These are phyloP conservation scores for Odiellus spinosus DNA, from an alignment of 2,888 invertebrate species.

Conservation along the genomic window DNA sequence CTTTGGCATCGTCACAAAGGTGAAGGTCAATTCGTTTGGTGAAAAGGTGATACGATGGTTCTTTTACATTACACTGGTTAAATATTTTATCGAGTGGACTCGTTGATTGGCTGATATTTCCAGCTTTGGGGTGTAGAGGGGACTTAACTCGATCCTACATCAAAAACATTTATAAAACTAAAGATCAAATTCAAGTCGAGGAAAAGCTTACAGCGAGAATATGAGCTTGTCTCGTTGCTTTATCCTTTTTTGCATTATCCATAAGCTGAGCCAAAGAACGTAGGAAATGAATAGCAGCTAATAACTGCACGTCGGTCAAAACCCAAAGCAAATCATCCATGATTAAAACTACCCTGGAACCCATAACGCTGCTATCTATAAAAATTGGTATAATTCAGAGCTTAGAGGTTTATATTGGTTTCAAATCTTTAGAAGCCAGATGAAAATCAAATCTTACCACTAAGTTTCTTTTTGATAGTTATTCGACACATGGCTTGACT, in stretches of 20 bases:
- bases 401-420: no score
- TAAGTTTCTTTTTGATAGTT: constrained; percentile 80
- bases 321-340: constrained; percentile 96
- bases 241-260: background rate
- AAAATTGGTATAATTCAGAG: constrained; percentile 14
- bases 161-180: no score
- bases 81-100: constrained; percentile 43
- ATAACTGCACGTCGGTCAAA: constrained; percentile 82
- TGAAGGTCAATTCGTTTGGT: constrained; percentile 88
- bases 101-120: no score
- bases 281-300: constrained; percentile 78
- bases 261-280: constrained; percentile 45
- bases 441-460: constrained; percentile 40
- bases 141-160: constrained; percentile 1
- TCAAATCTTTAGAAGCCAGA: no score
- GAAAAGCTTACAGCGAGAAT: constrained; percentile 1
- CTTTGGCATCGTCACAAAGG: constrained; percentile 73
- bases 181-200: background rate
- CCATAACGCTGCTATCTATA: constrained; percentile 79
- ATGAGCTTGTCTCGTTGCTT: background rate
- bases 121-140: background rate
- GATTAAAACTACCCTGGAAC: constrained; percentile 76
- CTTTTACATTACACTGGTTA: constrained; percentile 76
- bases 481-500: constrained; percentile 89
- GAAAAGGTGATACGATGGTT: constrained; percentile 92